Evolutionary conservation across 1,140 invertebrate species (phyloP), one percentile per base, ranked within the genome.

Genomic region (Andricus grossulariae): DNA sequence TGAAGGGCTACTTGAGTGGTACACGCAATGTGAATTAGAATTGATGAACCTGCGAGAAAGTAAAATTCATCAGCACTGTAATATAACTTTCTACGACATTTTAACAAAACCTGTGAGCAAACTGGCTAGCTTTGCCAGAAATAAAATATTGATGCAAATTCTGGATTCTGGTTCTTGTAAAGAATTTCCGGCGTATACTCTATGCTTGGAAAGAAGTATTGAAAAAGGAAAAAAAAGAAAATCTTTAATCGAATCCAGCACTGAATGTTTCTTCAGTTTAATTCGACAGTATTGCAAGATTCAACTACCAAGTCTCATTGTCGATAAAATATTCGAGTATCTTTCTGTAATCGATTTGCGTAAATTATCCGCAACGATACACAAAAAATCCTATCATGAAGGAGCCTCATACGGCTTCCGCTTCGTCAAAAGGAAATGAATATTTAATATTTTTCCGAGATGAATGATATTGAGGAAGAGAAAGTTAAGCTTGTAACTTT

Each of bases 11-110:
- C 10, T n/a, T 16, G 15, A 66, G 15, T 66, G 25, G 25, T 66
- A 66, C 16, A n/a, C 15, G 45, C 13, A 66, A 8, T 66, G 60
- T n/a, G 25, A 39, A 66, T n/a, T 16, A n/a, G 25, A 66, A 39
- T 7, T 66, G 16, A 39, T 66, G n/a, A 39, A 32, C 16, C 45
- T 39, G 60, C 13, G 15, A 10, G 60, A 66, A 45, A 39, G 5
- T 5, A 66, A 25, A 66, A 39, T 66, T 39, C 13, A 66, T 66
- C 25, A 2, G 1, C 15, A 66, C 45, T 66, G 5, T 32, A 32
- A 66, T 66, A 6, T 66, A 7, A 66, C 25, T 7, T 66, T n/a
- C 39, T 66, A 66, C n/a, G 60, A 66, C 39, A 39, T 66, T 16
- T 66, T 66, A 25, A 66, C 32, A 10, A 39, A 66, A n/a, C 25